These are phyloP conservation scores for Adelognathus sp. DNA, from an alignment of 2,888 invertebrate genomes.

Conservation along the genomic window DNA sequence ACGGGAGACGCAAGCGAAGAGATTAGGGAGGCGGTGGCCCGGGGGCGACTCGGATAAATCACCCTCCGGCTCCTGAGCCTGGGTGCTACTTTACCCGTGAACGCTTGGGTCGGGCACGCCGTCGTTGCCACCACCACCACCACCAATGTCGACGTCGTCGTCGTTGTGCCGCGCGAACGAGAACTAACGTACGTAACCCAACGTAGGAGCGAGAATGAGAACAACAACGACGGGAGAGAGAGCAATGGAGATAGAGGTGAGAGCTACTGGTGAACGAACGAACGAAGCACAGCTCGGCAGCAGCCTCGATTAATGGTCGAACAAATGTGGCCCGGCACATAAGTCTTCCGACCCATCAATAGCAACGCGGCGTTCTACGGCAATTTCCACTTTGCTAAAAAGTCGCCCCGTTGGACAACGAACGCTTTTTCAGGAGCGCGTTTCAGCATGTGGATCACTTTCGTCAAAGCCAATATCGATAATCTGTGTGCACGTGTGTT, in stretches of 20 bases:
- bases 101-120: conserved; percentile 37
- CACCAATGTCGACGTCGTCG: not conserved
- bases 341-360: conserved; percentile 66
- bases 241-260: conserved; percentile 34
- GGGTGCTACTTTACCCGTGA: conserved; percentile 62
- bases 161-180: conserved; percentile 19
- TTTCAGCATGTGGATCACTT: not conserved
- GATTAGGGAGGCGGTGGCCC: conserved; percentile 71
- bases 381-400: conserved; percentile 36
- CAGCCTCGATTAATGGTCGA: conserved; percentile 65
- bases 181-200: conserved; percentile 11
- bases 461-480: conserved; percentile 8
- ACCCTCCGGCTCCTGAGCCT: conserved; percentile 63
- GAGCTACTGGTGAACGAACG: conserved; percentile 28
- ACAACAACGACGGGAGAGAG: conserved; percentile 10
- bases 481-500: no score
- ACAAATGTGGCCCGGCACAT: conserved; percentile 67
- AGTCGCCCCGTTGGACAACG: conserved; percentile 11
- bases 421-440: not conserved
- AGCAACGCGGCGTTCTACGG: conserved; percentile 47
- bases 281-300: conserved; percentile 30
- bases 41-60: conserved; percentile 70
- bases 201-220: conserved; percentile 33
- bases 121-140: conserved; percentile 4
- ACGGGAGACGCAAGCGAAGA: conserved; percentile 66